Evolutionary conservation across 2,113 vertebrate genomes (phyloP), one percentile per base, ranked within the genome.

Genomic region (Toxostoma redivivum): DNA sequence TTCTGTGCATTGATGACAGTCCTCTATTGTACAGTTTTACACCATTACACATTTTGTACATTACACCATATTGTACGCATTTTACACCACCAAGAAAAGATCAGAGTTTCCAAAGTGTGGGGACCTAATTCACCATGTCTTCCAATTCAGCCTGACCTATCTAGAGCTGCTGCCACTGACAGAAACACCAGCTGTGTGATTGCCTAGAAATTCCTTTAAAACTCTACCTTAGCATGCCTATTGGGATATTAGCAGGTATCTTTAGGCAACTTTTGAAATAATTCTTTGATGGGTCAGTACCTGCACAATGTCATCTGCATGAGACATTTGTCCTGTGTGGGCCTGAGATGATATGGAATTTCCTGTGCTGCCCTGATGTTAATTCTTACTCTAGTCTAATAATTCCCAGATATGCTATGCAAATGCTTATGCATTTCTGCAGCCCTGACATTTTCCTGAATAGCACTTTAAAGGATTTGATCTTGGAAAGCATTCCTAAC

Each of bases 401-500:
- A 85, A 85, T 85, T 95, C 42, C 28, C 23, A 54, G 50, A 73
- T 23, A 47, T 56, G 12, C 58, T 94, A 16, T 0, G 1, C 23
- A 89, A 92, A 37, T 33, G 4, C 22, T 85, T 9, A 44, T 58
- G n/a, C 18, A 22, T 80, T 92, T 91, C 70, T 57, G 45, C 62
- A 76, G 15, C 53, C 45, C 35, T 67, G 82, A 64, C 47, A 51
- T 88, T 94, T 86, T 94, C 51, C 47, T 45, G 38, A 88, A 60
- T 24, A 79, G 9, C 21, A 50, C 9, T 81, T 92, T 47, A 28
- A 72, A 60, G 66, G 15, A 69, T 89, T 76, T 64, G 35, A 13
- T 27, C 25, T 61, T 92, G 65, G 45, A 67, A 88, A 86, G 40
- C 28, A n/a, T 44, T 56, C 47, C 47, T 83, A 74, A 81, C 19